Percentiles rank a stretch among this genome's conserved stretches.
Evolutionary conservation across 64 coral and sea anemone species (phyloP).

Genomic region (Astreopora myriophthalma): DNA sequence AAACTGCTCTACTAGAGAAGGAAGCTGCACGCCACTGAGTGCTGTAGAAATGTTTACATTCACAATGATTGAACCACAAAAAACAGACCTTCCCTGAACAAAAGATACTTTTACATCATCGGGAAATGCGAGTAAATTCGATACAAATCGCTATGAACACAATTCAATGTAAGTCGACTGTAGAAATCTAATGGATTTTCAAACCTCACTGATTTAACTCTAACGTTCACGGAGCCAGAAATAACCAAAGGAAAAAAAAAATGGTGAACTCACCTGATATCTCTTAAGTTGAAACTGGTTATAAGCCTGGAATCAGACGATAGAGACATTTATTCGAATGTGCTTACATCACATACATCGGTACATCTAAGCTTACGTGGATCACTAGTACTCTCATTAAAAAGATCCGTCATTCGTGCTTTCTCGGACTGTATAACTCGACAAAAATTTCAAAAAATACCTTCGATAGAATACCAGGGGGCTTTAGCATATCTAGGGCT

Average conservation of each 20-base stretch:
- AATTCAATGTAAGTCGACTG: too few species aligned
- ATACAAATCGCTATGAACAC: too few species aligned
- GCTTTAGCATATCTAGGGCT: constrained; percentile 79
- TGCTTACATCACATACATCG: too few species aligned
- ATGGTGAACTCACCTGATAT: constrained; percentile 66
- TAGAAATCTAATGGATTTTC: too few species aligned
- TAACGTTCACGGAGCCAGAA: neutral
- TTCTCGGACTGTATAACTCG: neutral
- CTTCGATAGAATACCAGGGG: constrained; percentile 85
- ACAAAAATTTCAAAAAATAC: neutral
- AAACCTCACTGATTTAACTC: neutral
- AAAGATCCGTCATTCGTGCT: neutral
- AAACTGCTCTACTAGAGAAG: too few species aligned
- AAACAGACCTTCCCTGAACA: too few species aligned
- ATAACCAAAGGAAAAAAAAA: neutral
- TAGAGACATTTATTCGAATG: neutral
- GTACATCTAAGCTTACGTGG: too few species aligned
- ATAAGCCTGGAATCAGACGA: constrained; percentile 62
- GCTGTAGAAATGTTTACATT: too few species aligned
- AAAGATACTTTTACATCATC: too few species aligned
- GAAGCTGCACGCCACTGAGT: too few species aligned
- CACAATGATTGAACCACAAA: too few species aligned
- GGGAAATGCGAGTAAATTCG: too few species aligned
- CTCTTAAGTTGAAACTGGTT: constrained; percentile 85
- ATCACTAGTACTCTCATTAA: neutral